These are phyloP conservation scores for Megalurothrips usitatus DNA, from an alignment of 2,888 invertebrate genomes.

Conservation along the genomic window DNA sequence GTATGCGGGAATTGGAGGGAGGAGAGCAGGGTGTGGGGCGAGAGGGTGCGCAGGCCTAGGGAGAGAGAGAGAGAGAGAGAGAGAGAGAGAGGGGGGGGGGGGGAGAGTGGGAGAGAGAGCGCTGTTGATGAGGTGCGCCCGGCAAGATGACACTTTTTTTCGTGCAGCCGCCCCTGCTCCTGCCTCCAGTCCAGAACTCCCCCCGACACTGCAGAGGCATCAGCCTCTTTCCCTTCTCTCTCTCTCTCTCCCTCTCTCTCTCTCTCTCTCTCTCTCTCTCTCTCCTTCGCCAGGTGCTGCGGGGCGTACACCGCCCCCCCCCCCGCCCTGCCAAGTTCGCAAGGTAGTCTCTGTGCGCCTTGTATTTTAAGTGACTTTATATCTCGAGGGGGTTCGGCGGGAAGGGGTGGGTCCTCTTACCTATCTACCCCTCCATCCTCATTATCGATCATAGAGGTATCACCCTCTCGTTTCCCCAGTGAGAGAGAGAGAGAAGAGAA, in stretches of 20 bases:
- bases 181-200: not conserved
- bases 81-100: not conserved
- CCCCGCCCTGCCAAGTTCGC: not conserved
- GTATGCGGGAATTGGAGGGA: slow-evolving; percentile 5
- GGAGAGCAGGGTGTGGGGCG: not conserved
- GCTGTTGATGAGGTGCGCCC: not conserved
- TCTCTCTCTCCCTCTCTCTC: not conserved
- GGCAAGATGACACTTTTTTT: slow-evolving; percentile 6
- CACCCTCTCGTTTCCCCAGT: not conserved
- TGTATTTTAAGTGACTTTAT: slow-evolving; percentile 25
- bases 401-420: not conserved
- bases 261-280: not conserved
- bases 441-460: slow-evolving; percentile 11
- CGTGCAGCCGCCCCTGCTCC: not conserved
- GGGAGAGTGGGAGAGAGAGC: not conserved
- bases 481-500: not conserved
- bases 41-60: no score
- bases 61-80: not conserved
- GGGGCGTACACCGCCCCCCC: not conserved
- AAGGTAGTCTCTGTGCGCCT: not conserved
- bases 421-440: not conserved
- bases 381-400: slow-evolving; percentile 11
- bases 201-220: slow-evolving; percentile 1
- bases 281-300: not conserved
- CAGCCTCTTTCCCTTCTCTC: not conserved